Evolutionary conservation across 2,888 invertebrate species (phyloP).

Genomic region (Oligia strigilis): DNA sequence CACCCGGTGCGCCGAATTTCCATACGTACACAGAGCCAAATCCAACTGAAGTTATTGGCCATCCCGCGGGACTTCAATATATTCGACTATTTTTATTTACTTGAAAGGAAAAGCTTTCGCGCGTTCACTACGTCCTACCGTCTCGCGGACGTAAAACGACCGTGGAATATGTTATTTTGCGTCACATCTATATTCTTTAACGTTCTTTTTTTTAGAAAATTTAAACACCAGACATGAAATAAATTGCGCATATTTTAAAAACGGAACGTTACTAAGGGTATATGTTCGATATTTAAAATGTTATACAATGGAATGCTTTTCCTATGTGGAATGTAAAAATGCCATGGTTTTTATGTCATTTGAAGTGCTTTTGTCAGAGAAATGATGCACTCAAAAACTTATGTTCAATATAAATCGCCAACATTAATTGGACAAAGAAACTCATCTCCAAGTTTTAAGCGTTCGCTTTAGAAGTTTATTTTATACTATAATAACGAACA

Average conservation of each 20-base stretch:
- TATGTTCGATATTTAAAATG: conserved; percentile 27
- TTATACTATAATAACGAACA: conserved; percentile 36
- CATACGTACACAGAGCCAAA: conserved; percentile 85
- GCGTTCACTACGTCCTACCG: conserved; percentile 74
- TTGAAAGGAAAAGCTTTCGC: conserved; percentile 80
- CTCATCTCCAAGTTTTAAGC: conserved; percentile 42
- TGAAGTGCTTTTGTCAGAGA: conserved; percentile 8
- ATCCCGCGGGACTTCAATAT: conserved; percentile 86
- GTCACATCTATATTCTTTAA: conserved; percentile 70
- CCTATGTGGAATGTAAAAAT: neutral
- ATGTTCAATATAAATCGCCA: conserved; percentile 27
- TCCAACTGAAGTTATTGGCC: conserved; percentile 86
- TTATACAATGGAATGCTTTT: conserved; percentile 2
- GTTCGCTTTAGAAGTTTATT: conserved; percentile 29
- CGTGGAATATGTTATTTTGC: conserved; percentile 81
- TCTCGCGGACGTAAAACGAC: conserved; percentile 78
- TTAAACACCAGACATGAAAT: conserved; percentile 48
- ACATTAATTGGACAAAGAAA: conserved; percentile 55
- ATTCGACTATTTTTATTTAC: conserved; percentile 88
- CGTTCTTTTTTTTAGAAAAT: conserved; percentile 54
- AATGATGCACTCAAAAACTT: conserved; percentile 1
- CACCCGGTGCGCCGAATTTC: conserved; percentile 78
- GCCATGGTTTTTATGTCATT: neutral
- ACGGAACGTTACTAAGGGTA: conserved; percentile 14
- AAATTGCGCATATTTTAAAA: conserved; percentile 39